Percentiles rank a stretch among this genome's conserved stretches.
These are phyloP conservation scores for Dinoponera quadriceps DNA, from an alignment of 1,140 invertebrate genomes.

Conservation along the genomic window DNA sequence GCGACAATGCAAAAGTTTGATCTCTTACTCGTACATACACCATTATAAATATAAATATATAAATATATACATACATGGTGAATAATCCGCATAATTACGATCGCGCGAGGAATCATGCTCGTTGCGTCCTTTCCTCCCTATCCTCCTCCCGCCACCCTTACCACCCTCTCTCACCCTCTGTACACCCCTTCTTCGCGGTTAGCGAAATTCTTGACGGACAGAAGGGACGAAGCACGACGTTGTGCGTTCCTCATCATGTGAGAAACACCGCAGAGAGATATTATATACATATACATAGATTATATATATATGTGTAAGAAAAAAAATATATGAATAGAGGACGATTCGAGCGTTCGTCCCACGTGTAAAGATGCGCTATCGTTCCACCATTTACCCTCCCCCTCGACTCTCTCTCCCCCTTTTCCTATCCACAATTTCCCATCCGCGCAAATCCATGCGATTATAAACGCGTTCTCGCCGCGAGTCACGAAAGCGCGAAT, in stretches of 20 bases:
- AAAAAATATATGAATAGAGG: slow-evolving; percentile 41
- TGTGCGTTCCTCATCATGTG: slow-evolving; percentile 18
- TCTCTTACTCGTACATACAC: slow-evolving; percentile 77
- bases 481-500: slow-evolving; percentile 69
- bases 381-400: slow-evolving; percentile 28
- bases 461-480: slow-evolving; percentile 70
- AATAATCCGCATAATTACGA: slow-evolving; percentile 59
- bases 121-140: slow-evolving; percentile 55
- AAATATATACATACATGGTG: slow-evolving; percentile 51
- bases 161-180: neutral
- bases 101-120: slow-evolving; percentile 63
- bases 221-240: slow-evolving; percentile 30
- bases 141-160: neutral
- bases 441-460: slow-evolving; percentile 38
- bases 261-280: neutral
- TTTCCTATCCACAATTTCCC: no score
- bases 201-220: slow-evolving; percentile 37
- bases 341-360: slow-evolving; percentile 63
- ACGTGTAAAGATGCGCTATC: slow-evolving; percentile 58
- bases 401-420: neutral
- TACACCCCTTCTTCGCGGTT: slow-evolving; percentile 20
- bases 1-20: slow-evolving; percentile 78
- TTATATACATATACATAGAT: slow-evolving; percentile 62
- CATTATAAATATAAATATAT: slow-evolving; percentile 61
- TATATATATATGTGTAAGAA: slow-evolving; percentile 36